These are phyloP conservation scores for Pterocles gutturalis DNA, from an alignment of 2,113 vertebrate species.

Conservation along the genomic window DNA sequence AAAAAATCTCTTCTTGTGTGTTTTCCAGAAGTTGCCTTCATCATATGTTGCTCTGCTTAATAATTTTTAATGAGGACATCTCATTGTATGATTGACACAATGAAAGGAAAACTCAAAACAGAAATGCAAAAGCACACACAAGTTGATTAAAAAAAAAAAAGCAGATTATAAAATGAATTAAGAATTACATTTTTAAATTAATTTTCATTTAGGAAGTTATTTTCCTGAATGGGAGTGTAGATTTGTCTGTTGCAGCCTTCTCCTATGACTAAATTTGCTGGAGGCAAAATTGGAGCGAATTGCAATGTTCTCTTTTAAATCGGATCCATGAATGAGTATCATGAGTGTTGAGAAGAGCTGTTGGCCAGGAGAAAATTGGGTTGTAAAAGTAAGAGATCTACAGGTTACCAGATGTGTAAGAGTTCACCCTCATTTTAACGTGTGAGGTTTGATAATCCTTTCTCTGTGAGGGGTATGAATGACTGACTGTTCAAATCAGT, in stretches of 20 bases:
- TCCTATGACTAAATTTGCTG: background rate
- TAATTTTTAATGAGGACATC: background rate
- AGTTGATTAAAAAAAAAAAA: background rate
- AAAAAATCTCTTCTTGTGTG: background rate
- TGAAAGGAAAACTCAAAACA: background rate
- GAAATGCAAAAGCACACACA: background rate
- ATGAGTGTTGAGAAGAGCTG: background rate
- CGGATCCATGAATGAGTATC: background rate
- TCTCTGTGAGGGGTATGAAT: background rate
- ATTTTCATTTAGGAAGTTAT: background rate
- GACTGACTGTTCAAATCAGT: background rate
- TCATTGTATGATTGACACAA: background rate
- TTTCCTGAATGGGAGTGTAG: background rate
- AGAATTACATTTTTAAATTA: background rate
- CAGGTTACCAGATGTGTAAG: background rate
- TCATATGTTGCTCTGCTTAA: background rate
- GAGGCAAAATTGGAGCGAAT: background rate
- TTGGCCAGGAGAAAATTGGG: background rate
- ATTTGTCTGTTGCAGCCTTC: background rate
- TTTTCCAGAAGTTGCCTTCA: background rate
- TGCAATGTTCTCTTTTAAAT: background rate
- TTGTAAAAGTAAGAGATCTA: background rate
- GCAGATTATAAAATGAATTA: background rate
- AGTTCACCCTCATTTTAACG: background rate
- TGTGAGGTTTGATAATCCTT: background rate